phyloP scores from a whole-genome alignment of 2,888 invertebrate genomes.

The Scelioninae gen. 1 region DNA sequence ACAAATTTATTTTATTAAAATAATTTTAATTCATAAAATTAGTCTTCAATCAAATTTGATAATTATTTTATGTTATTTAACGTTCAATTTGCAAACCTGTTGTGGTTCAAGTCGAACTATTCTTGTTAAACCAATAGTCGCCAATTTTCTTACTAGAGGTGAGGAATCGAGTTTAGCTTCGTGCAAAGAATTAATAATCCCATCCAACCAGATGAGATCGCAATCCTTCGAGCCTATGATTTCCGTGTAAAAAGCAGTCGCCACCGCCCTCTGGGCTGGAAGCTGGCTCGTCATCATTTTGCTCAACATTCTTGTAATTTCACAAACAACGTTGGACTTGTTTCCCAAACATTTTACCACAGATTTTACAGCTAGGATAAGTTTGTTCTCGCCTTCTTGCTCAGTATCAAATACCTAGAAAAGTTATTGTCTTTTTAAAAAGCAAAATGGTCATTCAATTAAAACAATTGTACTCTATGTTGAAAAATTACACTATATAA shows the following conservation, averaged over 20 bases:
- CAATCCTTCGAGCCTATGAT: slow-evolving; percentile 77
- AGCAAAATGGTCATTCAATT: too few species aligned
- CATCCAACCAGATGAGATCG: slow-evolving; percentile 79
- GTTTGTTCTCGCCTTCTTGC: slow-evolving; percentile 76
- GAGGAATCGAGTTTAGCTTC: slow-evolving; percentile 80
- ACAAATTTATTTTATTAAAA: not conserved
- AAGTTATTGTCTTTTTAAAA: slow-evolving; percentile 1
- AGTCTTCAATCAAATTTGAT: too few species aligned
- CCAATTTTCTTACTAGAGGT: slow-evolving; percentile 78
- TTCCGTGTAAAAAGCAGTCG: slow-evolving; percentile 78
- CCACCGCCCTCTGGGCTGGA: slow-evolving; percentile 78
- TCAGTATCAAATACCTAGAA: slow-evolving; percentile 76
- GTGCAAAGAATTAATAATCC: slow-evolving; percentile 78
- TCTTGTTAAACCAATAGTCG: slow-evolving; percentile 78
- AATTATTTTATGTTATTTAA: too few species aligned
- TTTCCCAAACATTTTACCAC: slow-evolving; percentile 75
- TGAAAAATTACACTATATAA: too few species aligned
- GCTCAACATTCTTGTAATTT: slow-evolving; percentile 75
- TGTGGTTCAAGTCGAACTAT: slow-evolving; percentile 77
- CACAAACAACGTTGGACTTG: slow-evolving; percentile 71
- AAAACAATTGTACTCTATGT: too few species aligned
- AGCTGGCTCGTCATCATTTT: slow-evolving; percentile 77
- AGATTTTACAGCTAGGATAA: slow-evolving; percentile 76
- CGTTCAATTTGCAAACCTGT: slow-evolving; percentile 72
- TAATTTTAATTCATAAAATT: too few species aligned